phyloP scores from a whole-genome alignment of 2,797 vertebrate species.

The Craterocephalus amniculus region DNA sequence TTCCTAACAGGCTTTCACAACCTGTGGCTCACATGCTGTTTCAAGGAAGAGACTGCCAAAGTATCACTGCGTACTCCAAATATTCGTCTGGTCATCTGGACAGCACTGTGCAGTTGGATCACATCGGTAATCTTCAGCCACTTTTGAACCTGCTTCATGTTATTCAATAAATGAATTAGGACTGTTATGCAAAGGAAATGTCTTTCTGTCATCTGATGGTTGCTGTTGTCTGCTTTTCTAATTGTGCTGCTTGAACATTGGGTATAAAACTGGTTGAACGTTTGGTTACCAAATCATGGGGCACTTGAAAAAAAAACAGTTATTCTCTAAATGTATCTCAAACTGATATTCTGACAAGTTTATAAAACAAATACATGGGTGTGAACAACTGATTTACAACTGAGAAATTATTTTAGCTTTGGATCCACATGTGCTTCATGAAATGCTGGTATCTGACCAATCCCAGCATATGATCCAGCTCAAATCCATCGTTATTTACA shows the following conservation, averaged over 20 bases:
- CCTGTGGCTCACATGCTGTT: slow-evolving; percentile 75
- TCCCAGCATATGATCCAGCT: too few relatives aligned
- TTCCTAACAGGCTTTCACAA: slow-evolving; percentile 72
- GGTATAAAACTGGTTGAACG: slow-evolving; percentile 13
- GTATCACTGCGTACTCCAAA: slow-evolving; percentile 78
- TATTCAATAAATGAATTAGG: slow-evolving; percentile 50
- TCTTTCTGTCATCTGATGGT: slow-evolving; percentile 18
- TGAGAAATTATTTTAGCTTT: too few relatives aligned
- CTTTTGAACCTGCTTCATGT: slow-evolving; percentile 61
- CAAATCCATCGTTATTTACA: too few relatives aligned
- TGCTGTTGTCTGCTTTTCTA: slow-evolving; percentile 14
- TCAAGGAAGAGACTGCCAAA: slow-evolving; percentile 76
- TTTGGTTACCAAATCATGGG: slow-evolving; percentile 12
- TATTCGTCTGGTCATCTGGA: slow-evolving; percentile 83
- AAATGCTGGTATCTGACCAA: too few relatives aligned
- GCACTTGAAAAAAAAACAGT: background rate
- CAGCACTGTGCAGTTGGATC: slow-evolving; percentile 73
- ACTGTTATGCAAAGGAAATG: slow-evolving; percentile 9
- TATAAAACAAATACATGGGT: slow-evolving; percentile 3
- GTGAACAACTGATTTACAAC: background rate
- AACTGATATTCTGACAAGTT: slow-evolving; percentile 7
- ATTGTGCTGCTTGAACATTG: slow-evolving; percentile 17
- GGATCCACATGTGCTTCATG: too few relatives aligned
- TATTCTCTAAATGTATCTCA: background rate
- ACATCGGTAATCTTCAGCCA: slow-evolving; percentile 74